A percentile compares a stretch with the other conserved stretches of the same genome.
These are phyloP conservation scores for Lethrus apterus DNA, from an alignment of 1,140 invertebrate genomes.

Conservation along the genomic window DNA sequence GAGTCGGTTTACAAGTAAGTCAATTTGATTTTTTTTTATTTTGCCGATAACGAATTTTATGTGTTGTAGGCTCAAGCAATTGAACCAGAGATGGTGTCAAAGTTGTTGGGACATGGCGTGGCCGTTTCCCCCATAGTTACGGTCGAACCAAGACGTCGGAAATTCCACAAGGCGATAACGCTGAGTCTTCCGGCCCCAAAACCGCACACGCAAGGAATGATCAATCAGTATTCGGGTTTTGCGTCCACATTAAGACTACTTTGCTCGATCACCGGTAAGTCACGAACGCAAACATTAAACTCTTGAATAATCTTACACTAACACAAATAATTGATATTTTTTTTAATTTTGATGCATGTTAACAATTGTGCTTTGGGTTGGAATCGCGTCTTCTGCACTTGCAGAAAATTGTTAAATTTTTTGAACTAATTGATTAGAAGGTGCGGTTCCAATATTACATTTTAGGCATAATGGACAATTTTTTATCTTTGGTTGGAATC, in stretches of 20 bases:
- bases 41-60: constrained; percentile 12
- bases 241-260: constrained; percentile 77
- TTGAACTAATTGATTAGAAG: no score
- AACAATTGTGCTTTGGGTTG: no score
- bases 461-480: no score
- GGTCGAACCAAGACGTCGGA: constrained; percentile 86
- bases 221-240: constrained; percentile 77
- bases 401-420: no score
- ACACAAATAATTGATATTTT: no score
- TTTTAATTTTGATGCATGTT: no score
- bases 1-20: constrained; percentile 86
- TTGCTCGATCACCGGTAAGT: constrained; percentile 87
- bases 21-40: constrained; percentile 8
- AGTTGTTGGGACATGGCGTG: constrained; percentile 80
- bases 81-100: constrained; percentile 70
- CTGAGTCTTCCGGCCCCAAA: constrained; percentile 91
- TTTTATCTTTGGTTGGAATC: no score
- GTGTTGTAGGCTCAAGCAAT: constrained; percentile 78
- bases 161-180: constrained; percentile 96
- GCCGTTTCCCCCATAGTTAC: constrained; percentile 94
- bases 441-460: no score
- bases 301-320: no score
- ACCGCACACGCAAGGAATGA: constrained; percentile 78
- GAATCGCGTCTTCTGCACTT: no score
- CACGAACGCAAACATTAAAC: no score